These are phyloP conservation scores for Meteorus cinctellus DNA, from an alignment of 2,888 invertebrate species.

Conservation along the genomic window DNA sequence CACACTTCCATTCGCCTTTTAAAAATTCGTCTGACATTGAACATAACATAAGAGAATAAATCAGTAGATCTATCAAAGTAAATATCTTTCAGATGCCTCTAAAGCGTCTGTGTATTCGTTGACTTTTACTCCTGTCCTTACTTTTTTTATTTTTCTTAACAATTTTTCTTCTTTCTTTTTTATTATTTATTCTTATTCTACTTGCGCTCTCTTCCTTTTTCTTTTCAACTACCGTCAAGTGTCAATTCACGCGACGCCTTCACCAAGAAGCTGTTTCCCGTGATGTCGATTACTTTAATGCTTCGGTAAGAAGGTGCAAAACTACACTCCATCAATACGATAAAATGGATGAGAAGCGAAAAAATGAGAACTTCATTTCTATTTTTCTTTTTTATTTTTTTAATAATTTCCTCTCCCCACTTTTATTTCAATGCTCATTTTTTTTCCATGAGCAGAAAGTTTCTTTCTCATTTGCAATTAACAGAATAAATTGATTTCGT, in stretches of 20 bases:
- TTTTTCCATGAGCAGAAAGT: neutral
- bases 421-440: neutral
- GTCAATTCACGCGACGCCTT: conserved; percentile 27
- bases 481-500: neutral
- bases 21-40: neutral
- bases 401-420: neutral
- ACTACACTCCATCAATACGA: neutral
- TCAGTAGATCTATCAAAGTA: neutral
- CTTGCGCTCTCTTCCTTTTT: neutral
- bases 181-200: conserved; percentile 13
- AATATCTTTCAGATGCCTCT: neutral
- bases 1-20: neutral
- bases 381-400: neutral
- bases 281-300: neutral
- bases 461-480: neutral
- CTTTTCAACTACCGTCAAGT: conserved; percentile 19
- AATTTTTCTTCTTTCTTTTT: neutral
- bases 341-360: neutral
- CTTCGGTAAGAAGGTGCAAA: neutral
- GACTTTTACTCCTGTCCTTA: neutral
- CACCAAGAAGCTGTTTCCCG: neutral
- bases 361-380: neutral
- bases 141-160: neutral
- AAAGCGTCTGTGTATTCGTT: neutral
- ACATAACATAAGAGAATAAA: neutral